Evolutionary conservation across 1,140 invertebrate species (phyloP).

Genomic region (Bombus waltoni): DNA sequence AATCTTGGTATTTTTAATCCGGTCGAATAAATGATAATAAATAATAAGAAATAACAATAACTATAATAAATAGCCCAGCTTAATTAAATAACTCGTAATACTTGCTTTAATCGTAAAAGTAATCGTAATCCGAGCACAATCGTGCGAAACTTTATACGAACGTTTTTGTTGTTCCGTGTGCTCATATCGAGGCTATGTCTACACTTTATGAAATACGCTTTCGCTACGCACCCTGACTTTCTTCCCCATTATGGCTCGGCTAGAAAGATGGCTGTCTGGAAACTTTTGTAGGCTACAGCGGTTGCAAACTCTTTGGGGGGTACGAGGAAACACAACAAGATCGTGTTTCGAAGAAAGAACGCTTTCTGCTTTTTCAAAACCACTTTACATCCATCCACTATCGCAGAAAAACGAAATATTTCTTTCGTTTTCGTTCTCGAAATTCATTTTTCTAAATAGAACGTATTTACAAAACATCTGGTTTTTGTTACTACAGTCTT

Average conservation of each 20-base stretch:
- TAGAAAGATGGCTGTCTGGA: not conserved
- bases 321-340: not conserved
- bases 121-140: not conserved
- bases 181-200: not conserved
- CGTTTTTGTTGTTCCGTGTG: not conserved
- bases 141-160: not conserved
- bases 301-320: not conserved
- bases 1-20: not conserved
- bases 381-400: not conserved
- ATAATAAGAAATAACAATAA: no score
- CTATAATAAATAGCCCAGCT: no score
- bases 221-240: not conserved
- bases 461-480: no score
- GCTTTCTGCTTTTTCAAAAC: not conserved
- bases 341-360: not conserved
- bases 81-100: not conserved
- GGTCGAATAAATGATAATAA: no score
- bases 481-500: no score
- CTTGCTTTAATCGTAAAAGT: not conserved
- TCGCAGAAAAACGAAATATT: not conserved
- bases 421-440: not conserved
- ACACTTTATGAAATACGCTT: not conserved
- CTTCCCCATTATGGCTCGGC: not conserved
- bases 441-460: no score
- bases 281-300: slow-evolving; percentile 4